Evolutionary conservation across 35 echinoderm and acorn worm species (phyloP).

Genomic region (Eucidaris tribuloides): DNA sequence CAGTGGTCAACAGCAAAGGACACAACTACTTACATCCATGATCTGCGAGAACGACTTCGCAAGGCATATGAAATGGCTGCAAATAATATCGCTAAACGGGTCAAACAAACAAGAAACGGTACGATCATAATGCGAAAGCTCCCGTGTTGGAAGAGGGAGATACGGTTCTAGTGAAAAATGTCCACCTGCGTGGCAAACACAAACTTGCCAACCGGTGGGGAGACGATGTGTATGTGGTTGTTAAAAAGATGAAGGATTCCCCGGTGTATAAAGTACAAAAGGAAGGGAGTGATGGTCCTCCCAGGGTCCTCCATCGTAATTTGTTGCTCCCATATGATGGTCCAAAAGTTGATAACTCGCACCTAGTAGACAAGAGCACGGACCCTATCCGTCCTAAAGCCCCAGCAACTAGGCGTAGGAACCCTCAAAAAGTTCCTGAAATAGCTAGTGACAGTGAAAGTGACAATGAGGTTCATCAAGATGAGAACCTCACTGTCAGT

Average conservation of each 20-base stretch:
- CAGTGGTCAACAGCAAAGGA: neutral
- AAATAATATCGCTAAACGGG: neutral
- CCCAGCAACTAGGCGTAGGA: neutral
- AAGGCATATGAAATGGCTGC: neutral
- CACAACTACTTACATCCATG: neutral
- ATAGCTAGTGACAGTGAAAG: neutral
- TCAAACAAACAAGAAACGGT: neutral
- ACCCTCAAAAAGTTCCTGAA: neutral
- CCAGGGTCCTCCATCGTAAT: neutral
- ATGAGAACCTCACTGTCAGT: too few species aligned
- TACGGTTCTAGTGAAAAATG: slow-evolving; percentile 14
- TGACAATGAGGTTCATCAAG: neutral
- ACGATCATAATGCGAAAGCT: neutral
- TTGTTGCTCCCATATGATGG: neutral
- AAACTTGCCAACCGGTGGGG: slow-evolving; percentile 14
- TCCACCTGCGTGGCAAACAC: slow-evolving; percentile 7
- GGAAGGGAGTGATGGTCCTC: neutral
- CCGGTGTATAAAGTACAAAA: neutral
- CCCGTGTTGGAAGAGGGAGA: neutral
- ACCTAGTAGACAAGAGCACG: neutral
- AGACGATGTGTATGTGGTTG: neutral
- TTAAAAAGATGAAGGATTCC: neutral
- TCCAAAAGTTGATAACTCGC: neutral
- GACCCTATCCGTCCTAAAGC: neutral
- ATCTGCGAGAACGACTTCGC: neutral